Base-by-base conservation (phyloP, 2,113 vertebrate species). In the Notothenia rossii region DNA sequence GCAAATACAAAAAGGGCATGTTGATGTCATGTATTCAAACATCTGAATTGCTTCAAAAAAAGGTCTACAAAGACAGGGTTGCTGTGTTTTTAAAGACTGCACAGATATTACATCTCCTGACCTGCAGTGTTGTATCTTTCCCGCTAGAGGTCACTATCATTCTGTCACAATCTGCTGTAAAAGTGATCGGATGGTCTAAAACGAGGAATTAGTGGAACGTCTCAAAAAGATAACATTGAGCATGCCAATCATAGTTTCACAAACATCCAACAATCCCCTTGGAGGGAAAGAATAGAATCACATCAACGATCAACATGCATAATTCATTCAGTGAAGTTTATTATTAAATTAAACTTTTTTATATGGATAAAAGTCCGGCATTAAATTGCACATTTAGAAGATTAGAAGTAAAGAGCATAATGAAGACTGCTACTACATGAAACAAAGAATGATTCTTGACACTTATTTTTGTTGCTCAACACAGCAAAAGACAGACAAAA, bases 61-160 rank as follows among this genome's bases (percentile, higher is more conserved):
- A 25, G 8, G 29, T 18, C 6, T 25, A 1, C 13, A 48, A n/a
- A 48, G 11, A 48, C 18, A 12, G 3, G 20, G 10, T 13, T 3
- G 0, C 46, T 4, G 51, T 33, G n/a, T 49, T 29, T 55, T 55
- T 25, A 49, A 0, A 68, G 48, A 59, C n/a, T 51, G 51, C n/a
- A 62, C 10, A 25, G 17, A 36, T 5, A 6, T 12, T 13, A 20
- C 49, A 25, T 5, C 7, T 22, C 22, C 18, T 43, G 15, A 20
- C 29, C 6, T 78, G 84, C 50, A 67, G 20, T 87, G 53, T 8
- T 51, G 12, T 0, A 46, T 33, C 0, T 68, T 61, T 50, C 63
- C 50, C 91, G 45, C 86, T 81, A 86, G 92, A 81, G 72, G 89
- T 72, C 88, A 18, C 61, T 83, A 8, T 66, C 6, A 56, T 59